These are phyloP conservation scores for Drosophila nannoptera DNA, from an alignment of 1,140 invertebrate species.

Conservation along the genomic window DNA sequence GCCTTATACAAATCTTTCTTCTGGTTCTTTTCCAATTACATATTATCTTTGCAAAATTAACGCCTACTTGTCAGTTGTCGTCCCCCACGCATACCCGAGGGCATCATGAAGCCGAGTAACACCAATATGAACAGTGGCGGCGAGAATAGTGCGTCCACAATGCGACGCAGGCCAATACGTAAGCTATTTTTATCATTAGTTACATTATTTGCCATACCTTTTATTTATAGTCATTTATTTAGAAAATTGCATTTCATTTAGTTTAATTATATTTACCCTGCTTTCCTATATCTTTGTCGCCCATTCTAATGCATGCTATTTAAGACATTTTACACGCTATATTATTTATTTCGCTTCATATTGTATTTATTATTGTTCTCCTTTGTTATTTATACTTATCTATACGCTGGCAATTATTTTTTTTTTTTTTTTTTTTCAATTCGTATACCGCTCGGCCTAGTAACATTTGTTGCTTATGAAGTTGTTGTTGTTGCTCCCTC, in stretches of 20 bases:
- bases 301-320: conserved; percentile 14
- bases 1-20: conserved; percentile 41
- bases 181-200: conserved; percentile 64
- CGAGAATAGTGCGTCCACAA: conserved; percentile 62
- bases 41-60: conserved; percentile 51
- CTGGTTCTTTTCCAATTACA: conserved; percentile 58
- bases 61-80: conserved; percentile 40
- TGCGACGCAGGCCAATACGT: conserved; percentile 73
- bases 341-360: not conserved
- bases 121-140: conserved; percentile 60
- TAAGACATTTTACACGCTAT: conserved; percentile 3
- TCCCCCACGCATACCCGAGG: conserved; percentile 28
- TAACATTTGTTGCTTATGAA: conserved; percentile 36
- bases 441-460: conserved; percentile 32
- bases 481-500: conserved; percentile 12
- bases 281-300: conserved; percentile 1
- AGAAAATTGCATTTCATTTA: not conserved
- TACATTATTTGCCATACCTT: conserved; percentile 28
- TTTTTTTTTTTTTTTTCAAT: conserved; percentile 15
- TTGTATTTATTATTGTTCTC: conserved; percentile 1
- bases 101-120: conserved; percentile 58
- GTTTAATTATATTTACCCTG: conserved; percentile 43
- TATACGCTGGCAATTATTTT: conserved; percentile 6
- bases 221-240: conserved; percentile 33
- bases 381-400: not conserved